Evolutionary conservation across 1,140 invertebrate genomes (phyloP), one percentile per base, ranked within the genome.

Genomic region (Epicauta chinensis): DNA sequence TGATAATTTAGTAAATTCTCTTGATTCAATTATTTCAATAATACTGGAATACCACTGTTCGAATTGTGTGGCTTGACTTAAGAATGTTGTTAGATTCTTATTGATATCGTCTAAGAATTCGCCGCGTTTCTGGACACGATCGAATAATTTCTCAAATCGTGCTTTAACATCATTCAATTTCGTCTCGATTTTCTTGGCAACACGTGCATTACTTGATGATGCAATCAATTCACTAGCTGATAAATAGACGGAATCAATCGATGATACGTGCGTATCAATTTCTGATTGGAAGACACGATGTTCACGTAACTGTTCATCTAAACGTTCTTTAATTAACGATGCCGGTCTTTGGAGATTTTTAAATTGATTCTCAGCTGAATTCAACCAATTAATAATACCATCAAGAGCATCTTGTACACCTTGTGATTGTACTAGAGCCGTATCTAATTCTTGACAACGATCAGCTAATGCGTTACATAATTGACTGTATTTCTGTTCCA

Each of bases 391-490:
- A 3, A 89, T 81, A 6, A 97, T 78, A 43, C 86, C 81, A 62
- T 96, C 91, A 0, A 96, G 75, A 6, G 91, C 90, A 69, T 95
- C 91, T 68, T 95, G 89, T 9, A 97, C 85, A n/a, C 90, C 92
- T 73, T 97, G 93, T 44, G 90, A 92, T 69, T 95, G 90, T 4
- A 94, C 83, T 29, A 97, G 73, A 0, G 92, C 91, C 0, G 87
- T 87, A 59, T 97, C 92, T 37, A 97, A 71, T 35, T 86, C 80
- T 56, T 87, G 81, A 62, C 91, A 93, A n/a, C 87, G 83, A 3
- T 87, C 81, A 9, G 80, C 79, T 10, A 93, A 71, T 1, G 81
- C 81, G 52, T 81, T 80, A 40, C 78, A 75, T 9, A 94, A 65
- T 53, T 90, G 82, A 42, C 76, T 77, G 66, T 94, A 90, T 48